Base-by-base conservation (phyloP, 1,140 invertebrate species). In the Drosophila mojavensis region DNA sequence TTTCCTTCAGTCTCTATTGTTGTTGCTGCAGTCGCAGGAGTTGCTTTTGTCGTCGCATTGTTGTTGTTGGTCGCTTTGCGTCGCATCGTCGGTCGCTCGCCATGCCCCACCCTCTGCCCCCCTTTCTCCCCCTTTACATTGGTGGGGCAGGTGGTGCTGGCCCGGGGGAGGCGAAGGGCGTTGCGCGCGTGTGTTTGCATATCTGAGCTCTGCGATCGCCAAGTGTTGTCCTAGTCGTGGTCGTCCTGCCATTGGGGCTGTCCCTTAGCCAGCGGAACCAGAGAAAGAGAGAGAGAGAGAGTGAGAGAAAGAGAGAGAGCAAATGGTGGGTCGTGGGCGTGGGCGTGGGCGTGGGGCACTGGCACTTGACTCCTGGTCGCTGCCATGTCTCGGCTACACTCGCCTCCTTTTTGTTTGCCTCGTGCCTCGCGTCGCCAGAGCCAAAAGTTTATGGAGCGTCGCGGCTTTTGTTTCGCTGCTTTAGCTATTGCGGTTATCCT, bases 381-480 rank as follows among this genome's bases (percentile, higher is more conserved):
- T 17, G n/a, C 43, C 43, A 15, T 20, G 15, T 17, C n/a, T 15
- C 43, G 17, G 11, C 26, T 24, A 65, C 48, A 62, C 61, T 33
- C 78, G 56, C 53, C 75, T 75, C 55, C 78, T 75, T 81, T 76
- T 71, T 70, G 71, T 45, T 53, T 63, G 77, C 59, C 78, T 81
- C 15, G 67, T 59, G 56, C 24, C 24, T 55, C 53, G 26, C 47
- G 45, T 66, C 15, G 55, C 55, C 62, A 60, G 54, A 72, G 79
- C 79, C 79, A 79, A 86, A 86, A 86, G 82, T 86, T 86, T 86
- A 86, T 79, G 79, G 79, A 75, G 72, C 79, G 75, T 81, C 75
- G 82, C 67, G 65, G 59, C 75, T 86, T 85, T 75, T 78, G 61
- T 76, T 75, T 60, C 60, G 76, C 60, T 51, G 30, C 33, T 41